Conservation (phyloP, 1,140 invertebrate species). For the Linepithema humile region DNA sequence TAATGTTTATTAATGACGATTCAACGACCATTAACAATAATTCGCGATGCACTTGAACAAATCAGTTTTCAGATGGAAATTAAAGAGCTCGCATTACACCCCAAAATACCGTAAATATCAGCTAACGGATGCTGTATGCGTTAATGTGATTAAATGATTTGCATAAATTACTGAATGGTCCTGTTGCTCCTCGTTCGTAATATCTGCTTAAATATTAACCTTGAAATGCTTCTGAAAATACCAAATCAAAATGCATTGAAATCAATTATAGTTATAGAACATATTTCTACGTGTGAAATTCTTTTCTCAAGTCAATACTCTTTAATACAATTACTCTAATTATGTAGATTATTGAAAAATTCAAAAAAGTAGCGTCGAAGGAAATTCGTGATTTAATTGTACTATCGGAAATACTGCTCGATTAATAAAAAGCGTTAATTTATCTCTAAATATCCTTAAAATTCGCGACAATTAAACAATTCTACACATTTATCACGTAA, state of each 20-base stretch:
- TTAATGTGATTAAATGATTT: conserved; percentile 7
- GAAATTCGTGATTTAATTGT: neutral
- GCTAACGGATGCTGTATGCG: neutral
- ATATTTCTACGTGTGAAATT: neutral
- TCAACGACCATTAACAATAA: neutral
- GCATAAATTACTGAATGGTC: neutral
- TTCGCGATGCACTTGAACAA: neutral
- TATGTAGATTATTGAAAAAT: neutral
- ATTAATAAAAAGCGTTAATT: neutral
- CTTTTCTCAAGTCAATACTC: neutral
- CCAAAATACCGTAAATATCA: conserved; percentile 10
- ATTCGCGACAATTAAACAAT: neutral
- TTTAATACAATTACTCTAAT: neutral
- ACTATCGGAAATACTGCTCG: neutral
- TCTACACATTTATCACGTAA: no score
- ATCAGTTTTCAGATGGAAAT: neutral
- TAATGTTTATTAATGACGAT: neutral
- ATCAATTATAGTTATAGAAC: neutral
- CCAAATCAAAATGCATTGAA: neutral
- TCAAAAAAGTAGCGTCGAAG: no score
- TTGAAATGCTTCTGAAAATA: neutral
- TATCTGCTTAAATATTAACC: neutral
- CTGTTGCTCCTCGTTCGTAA: neutral
- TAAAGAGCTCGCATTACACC: neutral
- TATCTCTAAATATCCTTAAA: neutral